Evolutionary conservation across 2,888 invertebrate genomes (phyloP).

Genomic region (Creontiades dilutus): DNA sequence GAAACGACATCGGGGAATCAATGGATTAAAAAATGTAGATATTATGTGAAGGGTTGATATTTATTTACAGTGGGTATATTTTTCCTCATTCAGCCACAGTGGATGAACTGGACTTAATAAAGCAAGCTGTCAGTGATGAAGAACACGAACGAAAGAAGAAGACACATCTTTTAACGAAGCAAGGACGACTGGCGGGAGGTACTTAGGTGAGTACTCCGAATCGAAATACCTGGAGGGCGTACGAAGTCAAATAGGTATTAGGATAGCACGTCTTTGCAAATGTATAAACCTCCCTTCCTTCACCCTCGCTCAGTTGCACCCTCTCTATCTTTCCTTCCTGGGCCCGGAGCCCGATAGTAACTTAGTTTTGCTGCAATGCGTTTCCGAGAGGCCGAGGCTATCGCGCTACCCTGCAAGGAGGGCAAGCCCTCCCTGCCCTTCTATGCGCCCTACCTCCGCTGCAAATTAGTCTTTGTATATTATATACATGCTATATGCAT

Average conservation of each 20-base stretch:
- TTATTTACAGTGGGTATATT: too few species aligned
- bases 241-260: background rate
- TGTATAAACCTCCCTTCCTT: background rate
- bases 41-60: too few species aligned
- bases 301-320: background rate
- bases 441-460: conserved; percentile 16
- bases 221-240: background rate
- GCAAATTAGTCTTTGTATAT: conserved; percentile 58
- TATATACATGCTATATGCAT: conserved; percentile 65
- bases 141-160: too few species aligned
- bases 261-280: background rate
- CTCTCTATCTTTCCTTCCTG: background rate
- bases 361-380: conserved; percentile 63
- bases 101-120: too few species aligned
- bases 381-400: conserved; percentile 30
- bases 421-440: background rate
- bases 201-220: background rate
- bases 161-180: too few species aligned
- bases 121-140: too few species aligned
- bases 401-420: conserved; percentile 21
- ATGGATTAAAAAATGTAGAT: too few species aligned
- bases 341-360: conserved; percentile 21
- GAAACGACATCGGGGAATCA: too few species aligned
- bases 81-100: too few species aligned
- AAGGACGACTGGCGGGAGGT: too few species aligned